These are phyloP conservation scores for Perccottus glenii DNA, from an alignment of 2,113 vertebrate genomes.

Conservation along the genomic window DNA sequence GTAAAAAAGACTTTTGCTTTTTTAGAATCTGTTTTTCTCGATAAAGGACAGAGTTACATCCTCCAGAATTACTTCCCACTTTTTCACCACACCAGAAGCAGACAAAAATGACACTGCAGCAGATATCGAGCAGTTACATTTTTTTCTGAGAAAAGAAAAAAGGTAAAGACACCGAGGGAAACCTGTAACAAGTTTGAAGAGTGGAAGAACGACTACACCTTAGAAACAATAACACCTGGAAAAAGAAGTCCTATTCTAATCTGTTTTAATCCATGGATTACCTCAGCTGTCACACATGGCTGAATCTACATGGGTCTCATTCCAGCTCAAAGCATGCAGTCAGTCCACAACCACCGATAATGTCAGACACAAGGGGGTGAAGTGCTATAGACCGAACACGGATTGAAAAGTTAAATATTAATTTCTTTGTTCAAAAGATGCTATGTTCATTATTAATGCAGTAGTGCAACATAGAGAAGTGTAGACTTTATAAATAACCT, in stretches of 20 bases:
- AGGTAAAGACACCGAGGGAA: neutral
- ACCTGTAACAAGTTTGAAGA: neutral
- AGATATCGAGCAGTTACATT: neutral
- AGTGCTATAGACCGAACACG: slow-evolving; percentile 56
- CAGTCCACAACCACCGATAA: slow-evolving; percentile 36
- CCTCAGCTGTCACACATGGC: slow-evolving; percentile 17
- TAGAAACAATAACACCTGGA: slow-evolving; percentile 27
- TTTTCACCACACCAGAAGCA: neutral
- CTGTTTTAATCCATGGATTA: slow-evolving; percentile 32
- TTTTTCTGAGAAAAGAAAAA: neutral
- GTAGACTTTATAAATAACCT: slow-evolving; percentile 70
- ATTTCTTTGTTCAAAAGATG: slow-evolving; percentile 74
- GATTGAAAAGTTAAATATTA: slow-evolving; percentile 70
- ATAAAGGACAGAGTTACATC: slow-evolving; percentile 9
- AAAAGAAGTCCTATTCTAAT: slow-evolving; percentile 15
- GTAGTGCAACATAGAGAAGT: slow-evolving; percentile 53
- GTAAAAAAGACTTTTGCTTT: neutral
- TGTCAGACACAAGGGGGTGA: slow-evolving; percentile 38
- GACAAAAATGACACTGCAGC: neutral
- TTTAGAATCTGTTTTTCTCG: slow-evolving; percentile 14
- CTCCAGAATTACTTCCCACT: slow-evolving; percentile 4
- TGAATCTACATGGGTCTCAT: slow-evolving; percentile 26
- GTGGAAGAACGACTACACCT: slow-evolving; percentile 3
- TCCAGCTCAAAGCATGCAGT: slow-evolving; percentile 6
- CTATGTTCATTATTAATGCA: slow-evolving; percentile 63